Percentiles rank a stretch among this genome's conserved stretches.
Conservation (phyloP, 2,888 invertebrate genomes). For the Zelleria hepariella region DNA sequence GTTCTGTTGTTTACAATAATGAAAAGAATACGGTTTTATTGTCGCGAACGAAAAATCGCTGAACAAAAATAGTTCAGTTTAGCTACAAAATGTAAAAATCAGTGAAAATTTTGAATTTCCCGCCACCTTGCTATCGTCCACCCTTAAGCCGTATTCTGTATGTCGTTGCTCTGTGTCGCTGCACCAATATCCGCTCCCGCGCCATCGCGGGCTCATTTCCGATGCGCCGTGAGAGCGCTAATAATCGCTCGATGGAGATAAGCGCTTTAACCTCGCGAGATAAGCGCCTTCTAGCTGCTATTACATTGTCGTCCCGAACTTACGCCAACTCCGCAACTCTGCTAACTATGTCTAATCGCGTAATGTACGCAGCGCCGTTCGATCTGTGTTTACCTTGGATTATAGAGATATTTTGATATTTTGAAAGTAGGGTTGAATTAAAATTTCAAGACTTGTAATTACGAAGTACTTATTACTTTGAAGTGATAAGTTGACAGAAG, state of each 20-base stretch:
- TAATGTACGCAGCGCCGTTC: neutral
- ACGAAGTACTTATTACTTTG: no score
- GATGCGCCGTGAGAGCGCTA: neutral
- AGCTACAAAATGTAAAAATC: no score
- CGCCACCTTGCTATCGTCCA: no score
- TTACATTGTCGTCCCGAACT: neutral
- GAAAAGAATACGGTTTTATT: no score
- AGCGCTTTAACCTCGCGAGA: neutral
- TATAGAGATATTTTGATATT: neutral
- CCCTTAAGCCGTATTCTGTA: neutral
- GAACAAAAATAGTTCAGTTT: no score
- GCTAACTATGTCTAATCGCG: neutral
- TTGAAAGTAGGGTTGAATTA: no score
- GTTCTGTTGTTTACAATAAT: no score
- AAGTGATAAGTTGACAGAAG: no score
- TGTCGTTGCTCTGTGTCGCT: neutral
- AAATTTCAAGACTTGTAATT: neutral
- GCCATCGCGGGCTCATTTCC: neutral
- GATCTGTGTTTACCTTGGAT: neutral
- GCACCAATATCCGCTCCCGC: neutral
- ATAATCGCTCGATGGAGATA: neutral
- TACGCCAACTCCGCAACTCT: neutral
- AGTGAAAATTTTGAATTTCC: no score
- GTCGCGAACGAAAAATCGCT: no score
- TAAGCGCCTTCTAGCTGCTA: neutral